These are phyloP conservation scores for Lepidurus arcticus DNA, from an alignment of 1,140 invertebrate species.

Conservation along the genomic window DNA sequence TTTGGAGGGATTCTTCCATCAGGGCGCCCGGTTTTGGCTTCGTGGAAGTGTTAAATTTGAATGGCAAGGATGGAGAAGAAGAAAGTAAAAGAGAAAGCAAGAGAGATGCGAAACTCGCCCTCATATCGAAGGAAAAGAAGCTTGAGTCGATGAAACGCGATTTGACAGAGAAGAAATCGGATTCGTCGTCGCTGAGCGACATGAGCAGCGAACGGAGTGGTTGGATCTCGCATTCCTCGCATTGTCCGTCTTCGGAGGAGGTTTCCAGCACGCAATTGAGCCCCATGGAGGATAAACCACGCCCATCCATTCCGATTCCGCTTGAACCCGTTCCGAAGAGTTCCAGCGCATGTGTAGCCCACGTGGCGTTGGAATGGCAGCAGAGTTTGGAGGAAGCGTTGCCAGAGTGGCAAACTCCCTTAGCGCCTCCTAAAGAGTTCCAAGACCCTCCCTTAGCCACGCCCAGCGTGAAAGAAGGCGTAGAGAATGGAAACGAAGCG, in stretches of 20 bases:
- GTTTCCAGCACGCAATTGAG: constrained; percentile 43
- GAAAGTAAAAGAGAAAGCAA: background rate
- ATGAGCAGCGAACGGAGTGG: constrained; percentile 48
- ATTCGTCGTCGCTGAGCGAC: constrained; percentile 43
- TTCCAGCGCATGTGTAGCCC: background rate
- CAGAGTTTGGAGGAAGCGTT: constrained; percentile 37
- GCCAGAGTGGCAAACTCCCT: constrained; percentile 50
- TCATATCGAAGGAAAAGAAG: background rate
- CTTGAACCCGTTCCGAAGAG: background rate
- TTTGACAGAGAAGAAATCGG: background rate
- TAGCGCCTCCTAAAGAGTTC: constrained; percentile 77
- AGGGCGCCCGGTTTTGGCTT: background rate
- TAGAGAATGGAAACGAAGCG: background rate
- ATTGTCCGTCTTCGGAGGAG: constrained; percentile 41
- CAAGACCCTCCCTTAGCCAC: constrained; percentile 46
- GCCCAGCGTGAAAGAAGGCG: background rate
- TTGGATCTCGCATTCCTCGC: constrained; percentile 46
- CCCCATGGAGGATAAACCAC: constrained; percentile 31
- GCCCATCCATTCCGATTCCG: background rate
- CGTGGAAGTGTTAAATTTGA: background rate
- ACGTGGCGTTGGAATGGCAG: constrained; percentile 35
- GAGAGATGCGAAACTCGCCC: background rate
- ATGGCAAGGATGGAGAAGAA: background rate
- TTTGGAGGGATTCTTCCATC: constrained; percentile 4
- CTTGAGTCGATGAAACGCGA: background rate